phyloP scores from a whole-genome alignment of 2,797 vertebrate species.

The Taenioides sp. region DNA sequence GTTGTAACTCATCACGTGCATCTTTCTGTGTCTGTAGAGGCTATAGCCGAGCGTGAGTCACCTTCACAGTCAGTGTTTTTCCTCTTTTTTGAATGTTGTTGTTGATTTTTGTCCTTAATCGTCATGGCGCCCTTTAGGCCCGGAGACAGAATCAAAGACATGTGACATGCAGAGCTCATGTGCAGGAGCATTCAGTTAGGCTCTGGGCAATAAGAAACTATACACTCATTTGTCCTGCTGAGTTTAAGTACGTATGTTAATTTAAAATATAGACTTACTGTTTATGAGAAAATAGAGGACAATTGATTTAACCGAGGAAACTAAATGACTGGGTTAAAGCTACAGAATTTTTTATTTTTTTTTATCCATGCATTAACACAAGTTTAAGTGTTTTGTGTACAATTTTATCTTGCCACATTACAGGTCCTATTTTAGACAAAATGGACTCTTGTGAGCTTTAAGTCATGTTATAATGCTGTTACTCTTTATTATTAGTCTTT shows the following conservation, averaged over 20 bases:
- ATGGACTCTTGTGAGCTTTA: too few relatives aligned
- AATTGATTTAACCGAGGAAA: neutral
- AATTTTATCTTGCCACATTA: too few relatives aligned
- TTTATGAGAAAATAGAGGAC: neutral
- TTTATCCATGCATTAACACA: too few relatives aligned
- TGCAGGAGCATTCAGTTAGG: neutral
- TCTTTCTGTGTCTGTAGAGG: neutral
- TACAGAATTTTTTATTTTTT: too few relatives aligned
- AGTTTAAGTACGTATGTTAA: neutral
- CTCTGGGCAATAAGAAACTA: neutral
- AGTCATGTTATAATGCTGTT: too few relatives aligned
- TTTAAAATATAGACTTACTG: neutral
- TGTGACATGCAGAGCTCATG: slow-evolving; percentile 5
- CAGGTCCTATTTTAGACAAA: too few relatives aligned
- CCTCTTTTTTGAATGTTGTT: neutral
- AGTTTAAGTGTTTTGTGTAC: too few relatives aligned
- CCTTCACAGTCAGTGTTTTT: neutral
- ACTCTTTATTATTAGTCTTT: too few relatives aligned
- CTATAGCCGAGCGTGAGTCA: neutral
- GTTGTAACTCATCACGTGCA: neutral
- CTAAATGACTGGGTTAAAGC: too few relatives aligned
- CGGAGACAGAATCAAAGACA: neutral
- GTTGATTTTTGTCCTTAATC: neutral
- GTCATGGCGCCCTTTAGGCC: neutral
- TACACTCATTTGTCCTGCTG: neutral